These are phyloP conservation scores for Linyphia triangularis DNA, from an alignment of 2,888 invertebrate genomes.

Conservation along the genomic window DNA sequence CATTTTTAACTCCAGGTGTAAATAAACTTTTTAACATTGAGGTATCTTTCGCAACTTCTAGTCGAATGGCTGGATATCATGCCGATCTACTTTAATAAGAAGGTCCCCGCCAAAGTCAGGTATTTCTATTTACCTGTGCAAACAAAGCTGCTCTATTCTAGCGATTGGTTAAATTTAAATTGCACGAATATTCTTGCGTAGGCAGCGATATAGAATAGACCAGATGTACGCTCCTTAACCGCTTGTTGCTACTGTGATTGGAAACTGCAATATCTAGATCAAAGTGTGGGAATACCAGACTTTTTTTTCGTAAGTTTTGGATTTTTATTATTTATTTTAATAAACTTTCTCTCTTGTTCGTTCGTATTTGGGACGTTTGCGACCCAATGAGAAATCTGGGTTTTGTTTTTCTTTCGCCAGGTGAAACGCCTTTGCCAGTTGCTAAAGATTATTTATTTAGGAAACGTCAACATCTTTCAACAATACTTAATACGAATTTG, in stretches of 20 bases:
- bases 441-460: too few relatives aligned
- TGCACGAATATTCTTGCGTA: neutral
- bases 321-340: neutral
- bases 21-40: neutral
- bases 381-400: neutral
- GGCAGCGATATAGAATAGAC: too few relatives aligned
- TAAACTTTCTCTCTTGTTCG: neutral
- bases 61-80: neutral
- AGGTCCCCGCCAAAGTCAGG: constrained; percentile 1
- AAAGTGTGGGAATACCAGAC: constrained; percentile 38
- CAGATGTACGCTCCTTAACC: too few relatives aligned
- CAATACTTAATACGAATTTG: too few relatives aligned
- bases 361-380: neutral
- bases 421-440: neutral
- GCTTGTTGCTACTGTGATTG: neutral
- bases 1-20: neutral
- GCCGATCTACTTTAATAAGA: constrained; percentile 26
- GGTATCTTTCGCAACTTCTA: neutral
- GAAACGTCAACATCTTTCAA: too few relatives aligned
- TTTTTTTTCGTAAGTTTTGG: constrained; percentile 16
- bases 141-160: constrained; percentile 59
- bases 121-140: constrained; percentile 54
- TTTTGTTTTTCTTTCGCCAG: neutral
- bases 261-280: constrained; percentile 34
- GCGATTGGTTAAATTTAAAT: neutral